Evolutionary conservation across 2,797 vertebrate species (phyloP).

Genomic region (Labeo calbasu): DNA sequence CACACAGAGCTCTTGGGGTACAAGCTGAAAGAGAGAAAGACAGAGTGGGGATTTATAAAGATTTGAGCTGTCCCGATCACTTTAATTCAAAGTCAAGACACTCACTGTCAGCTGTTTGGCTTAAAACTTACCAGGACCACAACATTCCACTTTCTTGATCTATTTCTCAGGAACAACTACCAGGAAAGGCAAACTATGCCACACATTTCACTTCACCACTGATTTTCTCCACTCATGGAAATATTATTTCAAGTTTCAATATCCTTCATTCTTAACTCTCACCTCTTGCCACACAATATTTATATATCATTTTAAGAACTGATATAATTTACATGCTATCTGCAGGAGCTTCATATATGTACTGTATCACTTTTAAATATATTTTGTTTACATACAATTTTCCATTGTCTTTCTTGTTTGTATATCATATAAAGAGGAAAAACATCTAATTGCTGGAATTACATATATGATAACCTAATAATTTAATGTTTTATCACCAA

Average conservation of each 20-base stretch:
- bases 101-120: conserved; percentile 67
- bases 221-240: conserved; percentile 26
- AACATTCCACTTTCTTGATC: conserved; percentile 82
- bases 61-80: conserved; percentile 12
- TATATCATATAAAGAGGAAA: neutral
- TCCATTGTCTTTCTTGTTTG: conserved; percentile 41
- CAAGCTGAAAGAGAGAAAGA: conserved; percentile 65
- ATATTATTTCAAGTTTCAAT: neutral
- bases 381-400: neutral
- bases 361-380: too few relatives aligned
- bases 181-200: conserved; percentile 93
- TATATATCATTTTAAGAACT: neutral
- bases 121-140: conserved; percentile 81
- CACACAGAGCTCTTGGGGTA: conserved; percentile 60
- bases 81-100: conserved; percentile 4
- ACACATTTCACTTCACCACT: conserved; percentile 57
- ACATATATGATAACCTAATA: neutral
- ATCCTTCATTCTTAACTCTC: neutral
- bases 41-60: neutral
- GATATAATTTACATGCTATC: neutral
- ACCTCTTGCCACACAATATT: too few relatives aligned
- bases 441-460: neutral
- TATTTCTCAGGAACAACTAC: conserved; percentile 84
- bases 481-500: neutral
- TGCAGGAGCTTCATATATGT: too few relatives aligned